phyloP scores from a whole-genome alignment of 2,888 invertebrate genomes.

The Sclerodermus sp. region DNA sequence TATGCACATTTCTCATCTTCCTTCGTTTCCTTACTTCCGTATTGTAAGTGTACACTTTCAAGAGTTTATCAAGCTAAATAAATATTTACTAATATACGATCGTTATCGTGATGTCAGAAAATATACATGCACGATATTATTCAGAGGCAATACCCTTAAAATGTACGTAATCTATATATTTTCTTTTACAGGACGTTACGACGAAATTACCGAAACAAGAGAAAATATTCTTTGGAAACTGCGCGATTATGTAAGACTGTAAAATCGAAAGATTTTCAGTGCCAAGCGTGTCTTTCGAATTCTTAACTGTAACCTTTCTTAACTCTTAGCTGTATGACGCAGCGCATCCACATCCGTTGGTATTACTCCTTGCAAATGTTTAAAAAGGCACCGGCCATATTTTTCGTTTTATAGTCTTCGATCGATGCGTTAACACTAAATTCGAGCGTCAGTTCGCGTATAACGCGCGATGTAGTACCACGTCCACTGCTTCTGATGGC shows the following conservation, averaged over 20 bases:
- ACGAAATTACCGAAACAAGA: constrained; percentile 8
- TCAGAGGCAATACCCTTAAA: constrained; percentile 24
- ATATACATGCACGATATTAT: constrained; percentile 24
- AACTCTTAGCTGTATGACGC: too few relatives aligned
- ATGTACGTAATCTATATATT: constrained; percentile 21
- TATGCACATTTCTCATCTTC: constrained; percentile 13
- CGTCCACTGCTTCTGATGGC: constrained; percentile 18
- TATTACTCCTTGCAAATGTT: constrained; percentile 7
- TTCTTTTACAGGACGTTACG: constrained; percentile 12
- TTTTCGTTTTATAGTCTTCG: constrained; percentile 6
- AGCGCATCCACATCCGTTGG: too few relatives aligned
- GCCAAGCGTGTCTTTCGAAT: too few relatives aligned
- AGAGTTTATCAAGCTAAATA: constrained; percentile 20
- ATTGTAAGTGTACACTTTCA: constrained; percentile 12
- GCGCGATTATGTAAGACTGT: not conserved
- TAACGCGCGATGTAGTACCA: constrained; percentile 11
- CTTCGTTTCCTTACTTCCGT: constrained; percentile 13
- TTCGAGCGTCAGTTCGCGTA: not conserved
- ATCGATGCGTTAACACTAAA: constrained; percentile 1
- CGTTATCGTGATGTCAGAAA: constrained; percentile 24
- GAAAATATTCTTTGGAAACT: constrained; percentile 1
- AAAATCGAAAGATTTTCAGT: constrained; percentile 4
- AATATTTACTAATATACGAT: constrained; percentile 17
- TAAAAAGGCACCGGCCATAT: constrained; percentile 13
- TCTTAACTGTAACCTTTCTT: too few relatives aligned